Conservation (phyloP, 2,113 vertebrate species). For the Elachura formosa region DNA sequence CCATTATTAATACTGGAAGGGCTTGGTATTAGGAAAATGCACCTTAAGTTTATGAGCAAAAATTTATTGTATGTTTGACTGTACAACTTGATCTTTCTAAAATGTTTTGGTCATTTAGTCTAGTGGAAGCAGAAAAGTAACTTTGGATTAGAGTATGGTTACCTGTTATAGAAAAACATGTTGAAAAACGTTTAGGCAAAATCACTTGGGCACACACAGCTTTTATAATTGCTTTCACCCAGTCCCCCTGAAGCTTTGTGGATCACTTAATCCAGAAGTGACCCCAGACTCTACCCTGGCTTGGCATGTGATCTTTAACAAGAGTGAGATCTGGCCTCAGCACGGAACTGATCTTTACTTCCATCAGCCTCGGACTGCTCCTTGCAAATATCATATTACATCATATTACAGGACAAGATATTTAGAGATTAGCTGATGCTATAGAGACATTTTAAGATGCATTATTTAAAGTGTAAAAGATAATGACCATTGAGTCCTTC, state of each 20-base stretch:
- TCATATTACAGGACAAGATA: neutral
- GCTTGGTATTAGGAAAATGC: neutral
- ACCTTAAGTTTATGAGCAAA: neutral
- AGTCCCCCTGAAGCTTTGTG: neutral
- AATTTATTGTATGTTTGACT: neutral
- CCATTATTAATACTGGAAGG: neutral
- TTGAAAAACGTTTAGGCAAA: neutral
- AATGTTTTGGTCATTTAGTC: neutral
- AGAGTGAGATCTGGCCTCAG: neutral
- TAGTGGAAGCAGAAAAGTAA: neutral
- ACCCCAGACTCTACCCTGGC: neutral
- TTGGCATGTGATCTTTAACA: accelerated
- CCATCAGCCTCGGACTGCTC: neutral
- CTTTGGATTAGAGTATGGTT: neutral
- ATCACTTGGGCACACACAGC: too few relatives aligned
- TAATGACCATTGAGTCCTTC: too few relatives aligned
- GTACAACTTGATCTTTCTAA: neutral
- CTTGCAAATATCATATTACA: neutral
- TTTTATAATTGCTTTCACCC: neutral
- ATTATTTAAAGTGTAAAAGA: neutral
- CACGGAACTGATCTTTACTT: accelerated
- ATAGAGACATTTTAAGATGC: neutral
- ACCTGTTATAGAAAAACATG: neutral
- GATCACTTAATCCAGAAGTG: neutral
- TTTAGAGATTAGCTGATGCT: neutral